Evolutionary conservation across 2,888 invertebrate species (phyloP), one percentile per base, ranked within the genome.

Genomic region (Polyommatus icarus): DNA sequence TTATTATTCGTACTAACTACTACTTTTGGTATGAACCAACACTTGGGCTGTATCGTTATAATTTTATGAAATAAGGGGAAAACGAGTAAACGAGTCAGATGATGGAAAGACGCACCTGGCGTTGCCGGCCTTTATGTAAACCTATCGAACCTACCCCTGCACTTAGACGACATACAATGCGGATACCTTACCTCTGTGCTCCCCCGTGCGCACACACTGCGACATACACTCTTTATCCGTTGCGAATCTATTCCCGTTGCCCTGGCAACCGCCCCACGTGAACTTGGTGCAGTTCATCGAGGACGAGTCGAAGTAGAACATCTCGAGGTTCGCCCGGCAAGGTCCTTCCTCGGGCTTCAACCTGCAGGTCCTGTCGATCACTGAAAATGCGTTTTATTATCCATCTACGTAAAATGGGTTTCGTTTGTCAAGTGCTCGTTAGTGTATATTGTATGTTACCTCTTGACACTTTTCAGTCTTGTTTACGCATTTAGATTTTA

Each of bases 181-280:
- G 54, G 54, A 67, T 29, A 3, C 12, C 29, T 29, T 67, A 67
- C 67, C 67, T 67, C 12, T 67, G 5, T 15, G 67, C 1, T 29
- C 67, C 3, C 83, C 82, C 57, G 81, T 82, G 32, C 83, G 89
- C 36, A 88, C 77, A 78, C 93, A 93, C 1, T 59, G 79, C 0
- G 78, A 76, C 0, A 78, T 8, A 76, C 93, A 93, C 3, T 87
- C 84, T 0, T 50, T 20, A 0, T 24, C 1, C 0, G 84, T 83
- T 6, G 88, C 86, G 40, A 89, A 93, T 72, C 93, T 85, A 77
- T 93, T 93, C 0, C 93, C 93, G 71, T 93, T 93, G 0, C 93
- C 93, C 78, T 91, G 91, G 77, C 93, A 93, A 1, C 93, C 93
- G 0, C 93, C 93, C 93, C 93, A 94, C 0, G 10, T 0, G 78